Base-by-base conservation (phyloP, 2,888 invertebrate species). In the Gasteruption jaculator region DNA sequence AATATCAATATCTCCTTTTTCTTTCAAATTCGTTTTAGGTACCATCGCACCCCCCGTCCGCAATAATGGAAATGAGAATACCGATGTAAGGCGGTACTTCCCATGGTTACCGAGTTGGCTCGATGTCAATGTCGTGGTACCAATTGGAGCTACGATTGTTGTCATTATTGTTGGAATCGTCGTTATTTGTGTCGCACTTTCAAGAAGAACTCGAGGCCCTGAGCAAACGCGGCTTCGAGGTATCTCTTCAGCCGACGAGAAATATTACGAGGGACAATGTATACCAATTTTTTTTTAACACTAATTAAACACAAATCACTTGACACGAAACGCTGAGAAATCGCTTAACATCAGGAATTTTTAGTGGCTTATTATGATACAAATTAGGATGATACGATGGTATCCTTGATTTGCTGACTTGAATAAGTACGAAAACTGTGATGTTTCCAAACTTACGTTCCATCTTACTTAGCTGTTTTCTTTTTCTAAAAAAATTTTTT, bases 131-230 rank as follows among this genome's bases (percentile, higher is more conserved):
- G 86, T 94, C 50, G 80, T 93, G 64, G 89, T 94, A 16, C 93
- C 93, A 0, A 84, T 92, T 52, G 81, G 89, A 60, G 91, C 91
- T 29, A 91, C 91, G 19, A 79, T 92, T 47, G 86, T 94, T 58
- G 91, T 94, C 53, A 85, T 92, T 68, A 80, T 91, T 60, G 89
- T 92, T 58, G 91, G 92, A 50, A 82, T 92, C 61, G 82, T 91
- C 61, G 91, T 94, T 63, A 86, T 91, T 71, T 91, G 91, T 73
- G 85, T 91, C 60, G 91, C 91, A 24, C 76, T 91, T 38, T 86
- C 90, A 38, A 79, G 91, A 65, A 79, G 90, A 71, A 76, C 77
- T 53, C 76, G 80, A 50, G 81, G 81, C 54, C 80, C 80, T 39
- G 78, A 78, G 56, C 80, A 80, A 62, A 80, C 80, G 20, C 81